Conservation (phyloP, 2,888 invertebrate species). For the Ichneumon xanthorius region DNA sequence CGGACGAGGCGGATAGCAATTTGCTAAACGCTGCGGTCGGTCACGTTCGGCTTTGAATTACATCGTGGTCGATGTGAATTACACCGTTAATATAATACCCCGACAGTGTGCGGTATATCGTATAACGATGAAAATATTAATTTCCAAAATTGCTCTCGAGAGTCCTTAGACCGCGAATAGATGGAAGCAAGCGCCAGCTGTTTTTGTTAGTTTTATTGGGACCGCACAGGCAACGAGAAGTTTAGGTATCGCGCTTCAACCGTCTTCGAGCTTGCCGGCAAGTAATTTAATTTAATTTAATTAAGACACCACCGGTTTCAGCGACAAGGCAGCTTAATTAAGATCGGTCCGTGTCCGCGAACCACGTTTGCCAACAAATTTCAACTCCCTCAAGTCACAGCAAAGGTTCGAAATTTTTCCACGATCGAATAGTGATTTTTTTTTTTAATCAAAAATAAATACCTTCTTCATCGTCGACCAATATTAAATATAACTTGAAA, state of each 20-base stretch:
- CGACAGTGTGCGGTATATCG: neutral
- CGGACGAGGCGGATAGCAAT: conserved; percentile 28
- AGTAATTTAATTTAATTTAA: conserved; percentile 53
- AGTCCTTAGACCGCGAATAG: neutral
- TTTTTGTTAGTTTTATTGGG: neutral
- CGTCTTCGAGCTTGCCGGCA: neutral
- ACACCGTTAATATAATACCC: neutral
- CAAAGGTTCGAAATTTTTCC: too few relatives aligned
- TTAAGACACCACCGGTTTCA: neutral
- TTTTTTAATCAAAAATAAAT: too few relatives aligned
- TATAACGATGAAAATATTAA: conserved; percentile 32
- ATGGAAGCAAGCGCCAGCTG: neutral
- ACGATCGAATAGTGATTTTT: too few relatives aligned
- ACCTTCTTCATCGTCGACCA: too few relatives aligned
- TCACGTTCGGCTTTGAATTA: conserved; percentile 35
- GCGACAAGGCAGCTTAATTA: conserved; percentile 14
- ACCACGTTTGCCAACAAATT: neutral
- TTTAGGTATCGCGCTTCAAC: conserved; percentile 16
- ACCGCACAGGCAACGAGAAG: neutral
- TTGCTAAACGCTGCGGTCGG: conserved; percentile 43
- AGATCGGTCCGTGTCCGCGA: neutral
- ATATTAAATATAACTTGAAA: too few relatives aligned
- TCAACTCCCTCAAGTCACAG: too few relatives aligned
- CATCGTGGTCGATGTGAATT: conserved; percentile 18
- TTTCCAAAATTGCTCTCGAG: conserved; percentile 24